Percentiles rank a stretch among this genome's conserved stretches.
Conservation (phyloP, 1,140 invertebrate genomes). For the Diprion similis region DNA sequence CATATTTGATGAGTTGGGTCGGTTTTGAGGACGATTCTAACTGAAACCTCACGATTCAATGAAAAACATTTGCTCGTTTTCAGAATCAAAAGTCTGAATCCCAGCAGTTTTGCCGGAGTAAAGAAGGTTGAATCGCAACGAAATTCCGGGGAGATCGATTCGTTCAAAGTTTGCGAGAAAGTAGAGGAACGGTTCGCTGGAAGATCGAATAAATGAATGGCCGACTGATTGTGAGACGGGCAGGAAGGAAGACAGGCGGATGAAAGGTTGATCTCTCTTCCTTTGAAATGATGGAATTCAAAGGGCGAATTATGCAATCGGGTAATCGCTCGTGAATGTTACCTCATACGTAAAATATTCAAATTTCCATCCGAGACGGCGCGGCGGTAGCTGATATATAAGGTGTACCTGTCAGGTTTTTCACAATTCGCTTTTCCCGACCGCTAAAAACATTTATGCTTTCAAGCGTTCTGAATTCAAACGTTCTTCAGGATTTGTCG, state of each 20-base stretch:
- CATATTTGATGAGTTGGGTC: too few relatives aligned
- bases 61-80: too few relatives aligned
- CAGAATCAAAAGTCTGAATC: too few relatives aligned
- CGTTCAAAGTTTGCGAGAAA: too few relatives aligned
- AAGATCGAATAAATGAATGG: background rate
- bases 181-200: too few relatives aligned
- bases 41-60: too few relatives aligned
- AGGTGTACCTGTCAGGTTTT: background rate
- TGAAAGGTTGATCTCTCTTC: background rate
- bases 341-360: conserved; percentile 15
- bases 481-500: background rate
- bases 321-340: conserved; percentile 13
- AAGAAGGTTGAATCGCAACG: too few relatives aligned
- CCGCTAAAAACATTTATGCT: background rate
- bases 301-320: conserved; percentile 3
- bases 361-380: background rate
- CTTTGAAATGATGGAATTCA: background rate
- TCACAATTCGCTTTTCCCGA: background rate
- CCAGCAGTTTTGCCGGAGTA: too few relatives aligned
- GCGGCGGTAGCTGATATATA: too few relatives aligned
- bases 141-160: too few relatives aligned
- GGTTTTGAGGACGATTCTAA: too few relatives aligned
- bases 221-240: background rate
- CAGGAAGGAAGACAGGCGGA: background rate
- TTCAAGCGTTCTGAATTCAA: background rate